These are phyloP conservation scores for Zoanthus sansibaricus DNA, from an alignment of 92 coral and sea anemone species.

Conservation along the genomic window DNA sequence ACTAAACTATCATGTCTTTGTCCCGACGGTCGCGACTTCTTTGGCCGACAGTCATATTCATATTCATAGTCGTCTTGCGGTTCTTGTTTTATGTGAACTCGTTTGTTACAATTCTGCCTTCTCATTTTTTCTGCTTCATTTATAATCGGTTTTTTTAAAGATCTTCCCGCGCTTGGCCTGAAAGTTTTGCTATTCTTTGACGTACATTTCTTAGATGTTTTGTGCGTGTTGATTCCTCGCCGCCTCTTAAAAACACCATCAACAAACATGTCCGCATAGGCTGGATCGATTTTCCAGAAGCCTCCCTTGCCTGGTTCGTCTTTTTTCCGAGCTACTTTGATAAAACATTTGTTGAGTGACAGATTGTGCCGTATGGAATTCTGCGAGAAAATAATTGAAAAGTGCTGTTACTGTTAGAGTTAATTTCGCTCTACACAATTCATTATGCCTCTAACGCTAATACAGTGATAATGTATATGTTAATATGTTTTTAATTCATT, in stretches of 20 bases:
- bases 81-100: constrained; percentile 44
- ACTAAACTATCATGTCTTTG: constrained; percentile 61
- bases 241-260: constrained; percentile 97
- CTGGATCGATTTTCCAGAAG: constrained; percentile 96
- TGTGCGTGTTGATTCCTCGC: constrained; percentile 92
- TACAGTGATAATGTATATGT: too few relatives aligned
- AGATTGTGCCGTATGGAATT: constrained; percentile 96
- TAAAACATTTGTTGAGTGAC: constrained; percentile 95
- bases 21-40: constrained; percentile 68
- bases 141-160: constrained; percentile 64
- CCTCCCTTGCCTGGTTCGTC: constrained; percentile 99
- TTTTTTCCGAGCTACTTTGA: constrained; percentile 91
- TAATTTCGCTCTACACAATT: background rate
- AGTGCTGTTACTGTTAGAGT: background rate
- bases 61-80: constrained; percentile 56
- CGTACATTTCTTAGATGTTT: constrained; percentile 79
- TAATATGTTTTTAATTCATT: too few relatives aligned
- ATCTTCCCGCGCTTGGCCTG: constrained; percentile 62
- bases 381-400: constrained; percentile 55
- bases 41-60: constrained; percentile 52
- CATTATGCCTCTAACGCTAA: too few relatives aligned
- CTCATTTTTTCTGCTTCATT: constrained; percentile 46
- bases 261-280: constrained; percentile 98
- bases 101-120: constrained; percentile 54
- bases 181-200: constrained; percentile 48